A percentile compares a stretch with the other conserved stretches of the same genome.
Conservation (phyloP, 2,797 vertebrate genomes). For the Platalea minor region DNA sequence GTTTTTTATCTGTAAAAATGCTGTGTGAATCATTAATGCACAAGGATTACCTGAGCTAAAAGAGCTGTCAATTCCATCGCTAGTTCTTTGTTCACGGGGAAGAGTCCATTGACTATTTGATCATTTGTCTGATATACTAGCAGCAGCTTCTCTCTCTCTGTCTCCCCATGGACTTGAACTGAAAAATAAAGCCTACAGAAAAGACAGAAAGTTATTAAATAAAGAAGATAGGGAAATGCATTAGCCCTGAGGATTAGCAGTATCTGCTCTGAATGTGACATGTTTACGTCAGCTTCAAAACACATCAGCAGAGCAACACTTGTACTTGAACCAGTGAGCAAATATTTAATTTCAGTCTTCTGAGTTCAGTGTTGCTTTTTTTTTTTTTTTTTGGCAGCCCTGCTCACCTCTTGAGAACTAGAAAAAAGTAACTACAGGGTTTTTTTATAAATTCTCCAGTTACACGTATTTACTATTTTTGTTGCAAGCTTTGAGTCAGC, state of each 20-base stretch:
- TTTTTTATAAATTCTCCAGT: background rate
- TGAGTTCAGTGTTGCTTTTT: background rate
- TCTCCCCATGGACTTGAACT: slow-evolving; percentile 89
- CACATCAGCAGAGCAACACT: background rate
- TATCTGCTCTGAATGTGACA: background rate
- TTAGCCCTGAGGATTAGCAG: slow-evolving; percentile 16
- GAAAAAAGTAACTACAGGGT: background rate
- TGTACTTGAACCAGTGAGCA: background rate
- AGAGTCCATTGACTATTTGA: slow-evolving; percentile 89
- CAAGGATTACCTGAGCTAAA: slow-evolving; percentile 88
- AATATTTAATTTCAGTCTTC: background rate
- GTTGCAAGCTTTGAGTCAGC: background rate
- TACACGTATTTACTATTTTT: background rate
- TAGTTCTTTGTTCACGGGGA: slow-evolving; percentile 96
- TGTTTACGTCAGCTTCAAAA: background rate
- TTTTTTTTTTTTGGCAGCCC: background rate
- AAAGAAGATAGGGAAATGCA: slow-evolving; percentile 1
- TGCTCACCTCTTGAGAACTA: background rate
- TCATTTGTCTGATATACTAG: slow-evolving; percentile 94
- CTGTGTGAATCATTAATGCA: background rate
- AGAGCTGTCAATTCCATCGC: slow-evolving; percentile 94
- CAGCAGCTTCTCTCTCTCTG: slow-evolving; percentile 91
- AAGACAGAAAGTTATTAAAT: slow-evolving; percentile 41
- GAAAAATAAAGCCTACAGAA: slow-evolving; percentile 91
- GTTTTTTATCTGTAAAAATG: background rate